Evolutionary conservation across 2,797 vertebrate genomes (phyloP), one percentile per base, ranked within the genome.

Genomic region (Smutsia temminckii): DNA sequence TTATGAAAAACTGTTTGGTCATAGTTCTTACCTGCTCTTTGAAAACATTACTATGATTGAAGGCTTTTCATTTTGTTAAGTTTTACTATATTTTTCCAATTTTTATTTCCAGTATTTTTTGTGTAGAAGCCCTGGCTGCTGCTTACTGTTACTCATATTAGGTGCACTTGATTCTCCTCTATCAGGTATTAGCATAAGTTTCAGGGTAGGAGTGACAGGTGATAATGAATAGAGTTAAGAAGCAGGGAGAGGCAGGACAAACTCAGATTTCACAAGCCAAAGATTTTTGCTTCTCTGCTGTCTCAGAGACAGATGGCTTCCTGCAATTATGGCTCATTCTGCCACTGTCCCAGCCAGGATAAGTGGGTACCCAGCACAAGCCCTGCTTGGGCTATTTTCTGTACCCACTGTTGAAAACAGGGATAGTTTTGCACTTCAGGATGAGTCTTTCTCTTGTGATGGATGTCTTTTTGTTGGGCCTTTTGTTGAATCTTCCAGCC

Each of bases 161-260:
- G 32, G 18, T 42, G 6, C 46, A 5, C n/a, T n/a, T 63, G 8
- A 12, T 63, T 55, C 75, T 57, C 53, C 25, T 18, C 1, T 3
- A 0, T 12, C 5, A 81, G 37, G 16, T 42, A 63, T 37, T 40
- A 37, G 34, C 23, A 0, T 37, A 42, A 10, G 13, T 61, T 81
- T 0, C 34, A 46, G 3, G 5, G 51, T 77, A 25, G 23, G 6
- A 0, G 2, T 27, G 17, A 29, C 3, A 29, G 11, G 17, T 27
- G 18, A 18, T 64, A 17, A 25, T 21, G 68, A 32, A 42, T 29
- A 66, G 6, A 37, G 46, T 29, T 23, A n/a, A 66, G 51, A 34
- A 8, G 34, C 29, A 49, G 57, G 59, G 37, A 5, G 23, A 1
- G 2, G 9, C 3, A 8, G 66, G 59, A 17, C 6, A 1, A 17